These are phyloP conservation scores for Liposcelis brunnea DNA, from an alignment of 2,888 invertebrate genomes.

Conservation along the genomic window DNA sequence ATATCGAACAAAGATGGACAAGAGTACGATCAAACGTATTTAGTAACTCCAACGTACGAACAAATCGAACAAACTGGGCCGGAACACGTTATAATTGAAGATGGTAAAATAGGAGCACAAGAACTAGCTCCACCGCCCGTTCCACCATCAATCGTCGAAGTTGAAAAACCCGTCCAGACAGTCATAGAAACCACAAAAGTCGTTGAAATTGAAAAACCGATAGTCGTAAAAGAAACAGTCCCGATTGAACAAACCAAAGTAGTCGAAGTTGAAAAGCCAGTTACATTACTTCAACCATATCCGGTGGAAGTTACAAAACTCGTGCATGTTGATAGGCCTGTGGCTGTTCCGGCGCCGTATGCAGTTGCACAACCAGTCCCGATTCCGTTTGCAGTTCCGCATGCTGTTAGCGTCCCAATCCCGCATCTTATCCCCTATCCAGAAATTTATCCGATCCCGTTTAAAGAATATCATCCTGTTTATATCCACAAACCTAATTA, in stretches of 20 bases:
- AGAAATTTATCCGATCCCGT: slow-evolving; percentile 14
- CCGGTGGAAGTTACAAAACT: slow-evolving; percentile 23
- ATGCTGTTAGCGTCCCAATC: slow-evolving; percentile 14
- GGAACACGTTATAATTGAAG: no score
- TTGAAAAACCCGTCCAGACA: slow-evolving; percentile 21
- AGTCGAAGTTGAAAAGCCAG: slow-evolving; percentile 28
- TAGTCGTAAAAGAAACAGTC: slow-evolving; percentile 23
- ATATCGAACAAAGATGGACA: no score
- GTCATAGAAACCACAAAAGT: slow-evolving; percentile 21
- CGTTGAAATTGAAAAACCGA: slow-evolving; percentile 19
- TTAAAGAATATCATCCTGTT: slow-evolving; percentile 15
- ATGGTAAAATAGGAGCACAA: no score
- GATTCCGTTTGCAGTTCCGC: slow-evolving; percentile 20
- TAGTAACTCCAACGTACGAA: no score
- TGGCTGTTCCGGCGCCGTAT: slow-evolving; percentile 29
- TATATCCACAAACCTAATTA: slow-evolving; percentile 16
- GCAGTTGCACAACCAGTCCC: slow-evolving; percentile 23
- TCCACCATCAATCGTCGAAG: slow-evolving; percentile 1
- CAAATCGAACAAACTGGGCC: no score
- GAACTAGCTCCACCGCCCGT: slow-evolving; percentile 1
- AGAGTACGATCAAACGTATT: no score
- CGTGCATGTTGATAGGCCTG: slow-evolving; percentile 18
- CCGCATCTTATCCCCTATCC: slow-evolving; percentile 21
- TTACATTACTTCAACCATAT: slow-evolving; percentile 34
- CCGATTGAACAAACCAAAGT: slow-evolving; percentile 21